Conservation (phyloP, 2,888 invertebrate genomes). For the Molanna angustata region DNA sequence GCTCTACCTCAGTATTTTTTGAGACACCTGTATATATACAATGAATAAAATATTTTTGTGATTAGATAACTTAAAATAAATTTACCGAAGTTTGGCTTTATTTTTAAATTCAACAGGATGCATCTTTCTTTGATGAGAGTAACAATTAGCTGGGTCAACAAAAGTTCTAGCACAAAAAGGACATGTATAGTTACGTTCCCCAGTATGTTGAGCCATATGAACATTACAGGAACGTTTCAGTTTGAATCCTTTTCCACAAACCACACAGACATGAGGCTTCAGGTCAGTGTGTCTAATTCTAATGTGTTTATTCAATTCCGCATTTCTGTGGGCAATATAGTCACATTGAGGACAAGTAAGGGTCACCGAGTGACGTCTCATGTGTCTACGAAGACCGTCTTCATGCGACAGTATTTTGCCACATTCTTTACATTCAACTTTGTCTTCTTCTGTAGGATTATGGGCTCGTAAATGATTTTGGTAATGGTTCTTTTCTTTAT, state of each 20-base stretch:
- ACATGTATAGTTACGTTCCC: constrained; percentile 31
- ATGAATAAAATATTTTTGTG: too few relatives aligned
- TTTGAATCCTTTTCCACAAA: constrained; percentile 18
- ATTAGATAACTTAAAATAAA: too few relatives aligned
- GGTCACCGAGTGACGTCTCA: constrained; percentile 7
- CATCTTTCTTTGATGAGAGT: constrained; percentile 35
- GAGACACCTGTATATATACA: too few relatives aligned
- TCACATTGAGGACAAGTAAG: constrained; percentile 10
- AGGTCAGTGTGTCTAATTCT: constrained; percentile 13
- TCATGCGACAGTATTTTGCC: constrained; percentile 9
- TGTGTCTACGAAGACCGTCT: constrained; percentile 17
- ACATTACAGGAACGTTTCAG: constrained; percentile 12
- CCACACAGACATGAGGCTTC: constrained; percentile 17
- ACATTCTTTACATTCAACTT: constrained; percentile 33
- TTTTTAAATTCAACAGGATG: constrained; percentile 29
- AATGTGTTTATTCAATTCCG: constrained; percentile 10
- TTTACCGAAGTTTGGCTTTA: constrained; percentile 10
- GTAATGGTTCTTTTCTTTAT: constrained; percentile 32
- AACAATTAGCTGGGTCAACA: constrained; percentile 34
- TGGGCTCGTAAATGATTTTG: constrained; percentile 34
- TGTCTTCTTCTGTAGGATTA: constrained; percentile 29
- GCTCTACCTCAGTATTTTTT: too few relatives aligned
- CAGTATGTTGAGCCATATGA: constrained; percentile 35
- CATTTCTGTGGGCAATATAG: constrained; percentile 7
- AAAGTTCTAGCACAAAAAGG: constrained; percentile 34